Evolutionary conservation across 2,888 invertebrate species (phyloP), one percentile per base, ranked within the genome.

Genomic region (Napeogenes sylphis): DNA sequence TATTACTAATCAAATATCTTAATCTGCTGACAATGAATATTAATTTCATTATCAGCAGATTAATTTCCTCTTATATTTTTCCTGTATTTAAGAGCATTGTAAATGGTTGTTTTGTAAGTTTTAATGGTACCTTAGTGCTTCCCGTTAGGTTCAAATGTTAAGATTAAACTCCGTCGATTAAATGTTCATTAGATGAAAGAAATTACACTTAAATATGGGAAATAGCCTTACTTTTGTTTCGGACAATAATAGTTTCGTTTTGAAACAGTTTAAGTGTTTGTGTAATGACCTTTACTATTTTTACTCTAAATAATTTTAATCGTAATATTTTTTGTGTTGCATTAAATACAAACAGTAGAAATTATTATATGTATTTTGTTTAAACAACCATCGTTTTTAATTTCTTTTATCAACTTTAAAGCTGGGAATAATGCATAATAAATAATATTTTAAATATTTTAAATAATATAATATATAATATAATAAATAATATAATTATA

Each of bases 151-250:
- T 68, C 64, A 73, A 77, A 77, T 73, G 75, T 75, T 81, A 77
- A 77, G 73, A 76, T 79, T 75, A 76, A 75, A 71, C 61, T 61
- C 67, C 74, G 62, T 69, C 82, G 75, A 83, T 85, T 85, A 85
- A 82, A 84, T 82, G 75, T 79, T 80, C 85, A 80, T 85, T 82
- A 84, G 81, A 71, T 65, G 70, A 65, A 65, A 73, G 68, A 78
- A 79, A 84, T 83, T 83, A 81, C 72, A 77, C 74, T 71, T 84
- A 83, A 85, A 78, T 76, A 80, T 85, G 84, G 76, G 85, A 84
- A 84, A 79, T 67, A 21, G 51, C 30, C 46, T 55, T 59, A 65
- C 62, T 65, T 64, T 67, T 65, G 65, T 66, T 62, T 63, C 35
- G 45, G 47, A 60, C 60, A 62, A 13, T 63, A 67, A 68, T 66